Evolutionary conservation across 1,140 invertebrate genomes (phyloP).

Genomic region (Cotesia glomerata): DNA sequence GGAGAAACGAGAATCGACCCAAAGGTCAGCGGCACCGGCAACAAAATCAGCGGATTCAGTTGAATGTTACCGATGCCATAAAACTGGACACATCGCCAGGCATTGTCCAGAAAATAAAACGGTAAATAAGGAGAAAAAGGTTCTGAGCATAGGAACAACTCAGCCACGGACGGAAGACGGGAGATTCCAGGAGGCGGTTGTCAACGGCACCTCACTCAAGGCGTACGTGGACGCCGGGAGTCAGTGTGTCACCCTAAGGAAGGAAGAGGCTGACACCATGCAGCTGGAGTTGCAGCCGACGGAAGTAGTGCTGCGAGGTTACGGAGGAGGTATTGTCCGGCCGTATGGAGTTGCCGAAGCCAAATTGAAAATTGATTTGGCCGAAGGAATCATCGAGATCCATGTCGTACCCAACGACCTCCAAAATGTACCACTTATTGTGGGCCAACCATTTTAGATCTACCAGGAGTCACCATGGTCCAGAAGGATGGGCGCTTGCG

Average conservation of each 20-base stretch:
- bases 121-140: conserved; percentile 14
- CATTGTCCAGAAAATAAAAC: conserved; percentile 16
- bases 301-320: conserved; percentile 21
- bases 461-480: conserved; percentile 28
- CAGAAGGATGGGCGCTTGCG: conserved; percentile 19
- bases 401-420: conserved; percentile 31
- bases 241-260: conserved; percentile 23
- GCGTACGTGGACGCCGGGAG: conserved; percentile 27
- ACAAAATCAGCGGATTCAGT: background rate
- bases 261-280: conserved; percentile 26
- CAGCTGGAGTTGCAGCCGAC: conserved; percentile 17
- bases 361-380: conserved; percentile 29
- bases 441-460: conserved; percentile 35
- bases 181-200: conserved; percentile 20
- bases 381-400: conserved; percentile 18
- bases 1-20: no score
- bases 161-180: background rate
- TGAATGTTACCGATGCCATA: conserved; percentile 1
- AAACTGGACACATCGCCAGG: conserved; percentile 13
- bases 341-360: conserved; percentile 16
- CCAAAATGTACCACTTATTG: conserved; percentile 32
- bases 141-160: conserved; percentile 6
- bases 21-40: no score
- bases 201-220: conserved; percentile 8
- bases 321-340: conserved; percentile 18